These are phyloP conservation scores for Euplagia quadripunctaria DNA, from an alignment of 2,888 invertebrate species.

Conservation along the genomic window DNA sequence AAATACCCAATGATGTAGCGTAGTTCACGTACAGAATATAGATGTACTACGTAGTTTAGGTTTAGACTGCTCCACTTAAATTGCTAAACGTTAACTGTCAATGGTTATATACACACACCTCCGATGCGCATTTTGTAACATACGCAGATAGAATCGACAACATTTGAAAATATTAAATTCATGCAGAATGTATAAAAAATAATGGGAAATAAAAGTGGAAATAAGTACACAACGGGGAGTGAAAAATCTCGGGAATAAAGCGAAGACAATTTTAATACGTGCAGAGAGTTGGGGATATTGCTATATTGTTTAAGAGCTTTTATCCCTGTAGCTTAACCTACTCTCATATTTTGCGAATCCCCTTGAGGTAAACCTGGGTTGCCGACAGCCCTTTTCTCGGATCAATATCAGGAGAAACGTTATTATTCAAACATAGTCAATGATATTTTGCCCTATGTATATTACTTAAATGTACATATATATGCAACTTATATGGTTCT, in stretches of 20 bases:
- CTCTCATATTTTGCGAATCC: conserved; percentile 20
- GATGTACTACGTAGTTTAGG: neutral
- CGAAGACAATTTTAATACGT: conserved; percentile 29
- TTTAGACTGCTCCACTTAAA: neutral
- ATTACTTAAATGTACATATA: neutral
- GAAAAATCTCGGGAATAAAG: conserved; percentile 32
- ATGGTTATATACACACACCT: neutral
- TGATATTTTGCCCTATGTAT: neutral
- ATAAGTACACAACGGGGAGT: conserved; percentile 21
- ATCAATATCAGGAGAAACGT: conserved; percentile 8
- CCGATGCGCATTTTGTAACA: neutral
- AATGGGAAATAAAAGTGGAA: conserved; percentile 17
- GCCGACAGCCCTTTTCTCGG: conserved; percentile 4
- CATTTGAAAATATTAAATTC: conserved; percentile 28
- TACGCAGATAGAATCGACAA: neutral
- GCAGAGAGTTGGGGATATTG: conserved; percentile 23
- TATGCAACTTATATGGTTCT: neutral
- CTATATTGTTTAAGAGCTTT: conserved; percentile 31
- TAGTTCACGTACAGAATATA: too few species aligned
- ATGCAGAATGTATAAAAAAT: conserved; percentile 23
- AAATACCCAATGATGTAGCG: too few species aligned
- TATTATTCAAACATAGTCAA: conserved; percentile 6
- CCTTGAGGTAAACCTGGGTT: conserved; percentile 7
- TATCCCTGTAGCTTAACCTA: conserved; percentile 10
- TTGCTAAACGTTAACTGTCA: neutral